Base-by-base conservation (phyloP, 2,888 invertebrate species). In the Epinotia bilunana region DNA sequence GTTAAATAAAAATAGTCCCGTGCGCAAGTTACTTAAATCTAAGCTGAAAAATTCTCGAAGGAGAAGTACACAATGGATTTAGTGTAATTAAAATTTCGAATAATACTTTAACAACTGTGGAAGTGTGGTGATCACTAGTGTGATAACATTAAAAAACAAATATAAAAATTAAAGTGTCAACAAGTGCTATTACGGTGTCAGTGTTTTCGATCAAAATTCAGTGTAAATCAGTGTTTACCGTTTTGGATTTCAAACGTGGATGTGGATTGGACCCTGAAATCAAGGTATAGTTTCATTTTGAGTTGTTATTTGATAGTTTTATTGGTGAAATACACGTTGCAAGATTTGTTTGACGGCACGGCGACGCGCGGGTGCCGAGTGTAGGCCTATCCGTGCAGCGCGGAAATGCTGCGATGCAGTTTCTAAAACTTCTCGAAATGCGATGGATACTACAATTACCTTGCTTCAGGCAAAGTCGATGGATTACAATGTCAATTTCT, bases 191-290 rank as follows among this genome's bases (percentile, higher is more conserved):
- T 74, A 72, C 77, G 68, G 78, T 79, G 78, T 28, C 65, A 79
- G 84, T 86, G 84, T 79, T 81, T 83, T 83, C 69, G 76, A 78
- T 80, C 78, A 84, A 85, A 83, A 86, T 82, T 85, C 81, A 70
- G 87, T 87, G 86, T 81, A 79, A 83, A 80, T 80, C 82, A 81
- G 86, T 84, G 87, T 80, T 83, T 79, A 79, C 79, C 72, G 72
- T 78, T 81, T 90, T 91, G 92, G 91, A 92, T 92, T 91, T 88
- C 79, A 80, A 81, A 79, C 81, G 82, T 87, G 84, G 82, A 88
- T 84, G 86, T 86, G 88, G 86, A 90, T 87, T 89, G 80, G 82
- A 80, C 80, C 77, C 87, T 86, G 89, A 79, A 83, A 77, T 81
- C 85, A 87, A 93, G 93, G 93, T 93, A 86, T 81, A 80, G 72